phyloP scores from a whole-genome alignment of 1,140 invertebrate species.

The Trypoxylus dichotomus region DNA sequence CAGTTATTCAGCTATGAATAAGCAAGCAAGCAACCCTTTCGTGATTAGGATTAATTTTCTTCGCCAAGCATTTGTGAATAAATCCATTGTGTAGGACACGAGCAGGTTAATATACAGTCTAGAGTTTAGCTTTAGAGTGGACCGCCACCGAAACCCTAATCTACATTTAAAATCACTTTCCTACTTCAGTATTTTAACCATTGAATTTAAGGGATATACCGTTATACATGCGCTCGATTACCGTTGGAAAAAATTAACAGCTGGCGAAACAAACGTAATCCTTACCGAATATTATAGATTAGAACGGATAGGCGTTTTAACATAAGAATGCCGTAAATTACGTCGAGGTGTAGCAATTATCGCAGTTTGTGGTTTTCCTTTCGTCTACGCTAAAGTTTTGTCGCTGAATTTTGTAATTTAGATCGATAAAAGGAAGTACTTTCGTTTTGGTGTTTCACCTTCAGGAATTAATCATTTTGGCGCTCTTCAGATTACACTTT shows the following conservation, averaged over 20 bases:
- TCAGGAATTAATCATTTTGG: no score
- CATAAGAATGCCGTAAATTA: not conserved
- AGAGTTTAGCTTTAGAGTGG: not conserved
- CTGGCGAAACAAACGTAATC: not conserved
- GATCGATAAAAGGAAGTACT: no score
- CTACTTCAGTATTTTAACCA: not conserved
- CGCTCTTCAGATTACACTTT: no score
- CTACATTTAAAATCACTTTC: conserved; percentile 14
- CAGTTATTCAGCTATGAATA: not conserved
- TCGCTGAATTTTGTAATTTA: no score
- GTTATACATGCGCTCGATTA: not conserved
- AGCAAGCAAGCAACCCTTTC: conserved; percentile 3
- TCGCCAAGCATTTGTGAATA: conserved; percentile 5
- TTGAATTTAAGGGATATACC: not conserved
- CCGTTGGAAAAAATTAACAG: not conserved
- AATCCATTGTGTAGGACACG: conserved; percentile 9
- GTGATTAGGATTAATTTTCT: conserved; percentile 25
- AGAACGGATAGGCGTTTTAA: not conserved
- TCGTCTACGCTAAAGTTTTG: no score
- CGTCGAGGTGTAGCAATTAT: no score
- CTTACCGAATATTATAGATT: not conserved
- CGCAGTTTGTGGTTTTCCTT: no score
- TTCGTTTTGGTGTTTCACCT: no score
- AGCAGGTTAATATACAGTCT: not conserved
- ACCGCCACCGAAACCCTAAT: not conserved